phyloP scores from a whole-genome alignment of 2,113 vertebrate genomes.

The Cromileptes altivelis region DNA sequence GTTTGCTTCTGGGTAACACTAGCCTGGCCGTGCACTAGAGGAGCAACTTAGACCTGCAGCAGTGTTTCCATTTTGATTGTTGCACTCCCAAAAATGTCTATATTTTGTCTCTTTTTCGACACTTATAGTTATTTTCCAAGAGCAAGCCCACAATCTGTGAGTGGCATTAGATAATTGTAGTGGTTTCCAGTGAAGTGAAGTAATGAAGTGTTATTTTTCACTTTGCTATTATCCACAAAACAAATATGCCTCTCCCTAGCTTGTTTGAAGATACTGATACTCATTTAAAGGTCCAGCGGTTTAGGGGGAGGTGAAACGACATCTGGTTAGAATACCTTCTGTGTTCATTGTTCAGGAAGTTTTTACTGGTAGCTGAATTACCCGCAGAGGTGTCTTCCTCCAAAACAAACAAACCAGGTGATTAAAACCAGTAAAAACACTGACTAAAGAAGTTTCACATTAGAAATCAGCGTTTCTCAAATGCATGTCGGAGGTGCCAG shows the following conservation, averaged over 20 bases:
- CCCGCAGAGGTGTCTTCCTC: too few species aligned
- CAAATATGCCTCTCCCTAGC: not conserved
- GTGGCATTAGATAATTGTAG: not conserved
- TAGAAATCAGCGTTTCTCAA: too few species aligned
- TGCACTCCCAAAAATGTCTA: not conserved
- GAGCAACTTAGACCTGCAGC: not conserved
- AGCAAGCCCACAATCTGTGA: not conserved
- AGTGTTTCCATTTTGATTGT: constrained; percentile 20
- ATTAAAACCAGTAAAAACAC: too few species aligned
- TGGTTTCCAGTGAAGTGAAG: not conserved
- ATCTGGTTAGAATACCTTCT: too few species aligned
- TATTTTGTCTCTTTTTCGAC: not conserved
- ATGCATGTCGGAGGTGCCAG: too few species aligned
- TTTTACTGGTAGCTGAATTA: too few species aligned
- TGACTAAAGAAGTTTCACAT: too few species aligned
- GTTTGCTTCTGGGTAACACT: constrained; percentile 42
- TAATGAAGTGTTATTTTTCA: not conserved
- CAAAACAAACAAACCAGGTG: too few species aligned
- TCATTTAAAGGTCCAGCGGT: not conserved
- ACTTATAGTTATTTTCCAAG: not conserved
- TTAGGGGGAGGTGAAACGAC: too few species aligned
- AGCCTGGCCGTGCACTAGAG: not conserved
- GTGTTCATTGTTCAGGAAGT: too few species aligned
- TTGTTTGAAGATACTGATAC: not conserved
- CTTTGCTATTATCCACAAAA: not conserved